Conservation (phyloP, 2,888 invertebrate genomes). For the Dorcus hopei region DNA sequence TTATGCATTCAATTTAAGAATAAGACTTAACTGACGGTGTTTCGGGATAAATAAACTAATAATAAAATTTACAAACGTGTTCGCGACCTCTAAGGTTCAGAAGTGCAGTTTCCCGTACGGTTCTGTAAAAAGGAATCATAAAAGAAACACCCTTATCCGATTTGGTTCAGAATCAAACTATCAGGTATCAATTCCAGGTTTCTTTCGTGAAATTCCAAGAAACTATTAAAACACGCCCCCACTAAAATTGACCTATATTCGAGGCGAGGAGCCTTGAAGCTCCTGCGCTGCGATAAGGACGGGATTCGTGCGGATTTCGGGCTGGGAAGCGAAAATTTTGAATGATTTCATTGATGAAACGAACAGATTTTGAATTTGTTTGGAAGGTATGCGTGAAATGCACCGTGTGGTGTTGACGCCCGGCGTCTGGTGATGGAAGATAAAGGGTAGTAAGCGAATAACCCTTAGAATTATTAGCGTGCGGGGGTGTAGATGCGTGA, state of each 20-base stretch:
- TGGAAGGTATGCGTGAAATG: not conserved
- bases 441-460: not conserved
- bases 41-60: too few species aligned
- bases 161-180: too few species aligned
- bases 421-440: not conserved
- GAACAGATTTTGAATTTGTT: not conserved
- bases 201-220: too few species aligned
- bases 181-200: too few species aligned
- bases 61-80: too few species aligned
- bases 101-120: too few species aligned
- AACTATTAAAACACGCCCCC: not conserved
- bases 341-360: conserved; percentile 14
- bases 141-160: too few species aligned
- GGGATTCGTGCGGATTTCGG: conserved; percentile 4
- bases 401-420: not conserved
- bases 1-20: too few species aligned
- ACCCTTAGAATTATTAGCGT: conserved; percentile 33
- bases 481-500: conserved; percentile 30
- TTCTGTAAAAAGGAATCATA: too few species aligned
- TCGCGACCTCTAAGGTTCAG: too few species aligned
- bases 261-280: conserved; percentile 2
- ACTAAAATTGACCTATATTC: conserved; percentile 12
- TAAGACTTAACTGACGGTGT: too few species aligned
- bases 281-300: conserved; percentile 13
- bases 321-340: conserved; percentile 1